Conservation (phyloP, 2,113 vertebrate genomes). For the Gopherus evgoodei region DNA sequence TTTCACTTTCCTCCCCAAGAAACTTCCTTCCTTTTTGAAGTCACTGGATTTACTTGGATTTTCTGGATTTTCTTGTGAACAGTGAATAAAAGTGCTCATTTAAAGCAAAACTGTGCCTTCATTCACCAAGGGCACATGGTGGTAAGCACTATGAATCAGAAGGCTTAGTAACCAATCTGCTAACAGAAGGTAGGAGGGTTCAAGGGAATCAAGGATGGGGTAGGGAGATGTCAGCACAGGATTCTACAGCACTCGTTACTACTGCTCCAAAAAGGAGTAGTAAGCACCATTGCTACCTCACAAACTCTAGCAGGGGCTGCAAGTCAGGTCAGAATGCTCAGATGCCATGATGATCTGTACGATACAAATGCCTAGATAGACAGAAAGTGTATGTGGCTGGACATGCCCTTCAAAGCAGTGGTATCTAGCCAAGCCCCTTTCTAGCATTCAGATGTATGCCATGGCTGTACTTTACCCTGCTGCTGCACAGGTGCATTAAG, state of each 20-base stretch:
- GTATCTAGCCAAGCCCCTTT: neutral
- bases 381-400: neutral
- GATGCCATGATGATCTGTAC: neutral
- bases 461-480: neutral
- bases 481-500: rapidly evolving
- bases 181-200: neutral
- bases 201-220: neutral
- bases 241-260: neutral
- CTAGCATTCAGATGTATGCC: neutral
- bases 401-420: neutral
- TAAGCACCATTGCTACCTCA: neutral
- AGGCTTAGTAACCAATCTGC: neutral
- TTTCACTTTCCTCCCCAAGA: neutral
- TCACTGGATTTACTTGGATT: neutral
- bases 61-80: neutral
- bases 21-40: neutral
- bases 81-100: neutral
- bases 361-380: neutral
- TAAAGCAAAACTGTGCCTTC: neutral
- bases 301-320: neutral
- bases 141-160: neutral
- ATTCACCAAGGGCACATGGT: neutral
- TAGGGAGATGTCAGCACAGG: neutral
- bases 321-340: neutral
- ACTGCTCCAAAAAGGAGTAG: neutral